Percentiles rank a stretch among this genome's conserved stretches.
phyloP scores from a whole-genome alignment of 2,797 vertebrate genomes.

The Buphagus erythrorhynchus region DNA sequence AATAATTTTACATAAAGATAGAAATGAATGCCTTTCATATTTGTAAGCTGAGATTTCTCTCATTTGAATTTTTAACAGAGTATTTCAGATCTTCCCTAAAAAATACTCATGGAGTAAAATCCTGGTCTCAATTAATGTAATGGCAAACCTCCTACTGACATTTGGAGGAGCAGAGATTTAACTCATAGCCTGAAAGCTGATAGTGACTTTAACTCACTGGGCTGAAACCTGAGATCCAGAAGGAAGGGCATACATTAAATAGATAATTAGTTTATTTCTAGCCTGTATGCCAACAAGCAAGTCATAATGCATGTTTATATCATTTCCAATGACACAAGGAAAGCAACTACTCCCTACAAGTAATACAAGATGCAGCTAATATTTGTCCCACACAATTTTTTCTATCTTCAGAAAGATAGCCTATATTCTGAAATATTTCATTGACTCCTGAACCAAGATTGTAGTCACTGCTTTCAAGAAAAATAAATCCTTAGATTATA shows the following conservation, averaged over 20 bases:
- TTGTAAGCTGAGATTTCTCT: neutral
- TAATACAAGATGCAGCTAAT: slow-evolving; percentile 4
- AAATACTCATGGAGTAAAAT: neutral
- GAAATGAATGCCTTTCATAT: neutral
- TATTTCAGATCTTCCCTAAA: neutral
- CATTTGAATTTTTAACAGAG: neutral
- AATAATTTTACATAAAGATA: neutral
- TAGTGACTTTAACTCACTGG: neutral
- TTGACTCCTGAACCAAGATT: neutral
- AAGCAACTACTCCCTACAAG: neutral
- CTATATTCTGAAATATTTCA: neutral
- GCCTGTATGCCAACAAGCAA: neutral
- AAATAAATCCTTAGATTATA: neutral
- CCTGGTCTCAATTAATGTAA: neutral
- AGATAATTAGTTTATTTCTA: slow-evolving; percentile 25
- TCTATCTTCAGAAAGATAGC: neutral
- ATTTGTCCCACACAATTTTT: neutral
- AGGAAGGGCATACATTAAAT: neutral
- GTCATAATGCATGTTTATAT: slow-evolving; percentile 2
- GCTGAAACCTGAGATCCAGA: slow-evolving; percentile 2
- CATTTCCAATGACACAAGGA: neutral
- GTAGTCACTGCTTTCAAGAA: neutral
- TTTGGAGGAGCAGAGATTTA: neutral
- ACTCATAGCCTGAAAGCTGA: neutral
- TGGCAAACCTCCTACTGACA: neutral